phyloP scores from a whole-genome alignment of 2,113 vertebrate species.

The Chitala chitala region DNA sequence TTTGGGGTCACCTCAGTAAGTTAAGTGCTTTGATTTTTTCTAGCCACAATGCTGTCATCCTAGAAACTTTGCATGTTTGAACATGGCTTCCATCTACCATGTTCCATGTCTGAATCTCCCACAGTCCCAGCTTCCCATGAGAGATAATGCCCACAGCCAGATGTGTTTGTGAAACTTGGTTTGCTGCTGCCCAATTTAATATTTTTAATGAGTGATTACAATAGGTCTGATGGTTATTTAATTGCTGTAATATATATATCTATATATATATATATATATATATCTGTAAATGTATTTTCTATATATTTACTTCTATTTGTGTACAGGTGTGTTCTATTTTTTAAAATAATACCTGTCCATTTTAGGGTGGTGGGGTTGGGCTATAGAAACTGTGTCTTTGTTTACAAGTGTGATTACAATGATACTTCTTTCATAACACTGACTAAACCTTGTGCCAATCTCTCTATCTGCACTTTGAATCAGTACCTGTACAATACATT shows the following conservation, averaged over 20 bases:
- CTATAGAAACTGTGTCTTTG: constrained; percentile 62
- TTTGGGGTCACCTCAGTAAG: neutral
- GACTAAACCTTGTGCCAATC: constrained; percentile 65
- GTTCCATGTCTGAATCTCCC: neutral
- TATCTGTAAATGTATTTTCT: constrained; percentile 63
- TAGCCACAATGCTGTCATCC: too few relatives aligned
- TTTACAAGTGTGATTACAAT: constrained; percentile 63
- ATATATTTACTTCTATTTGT: constrained; percentile 57
- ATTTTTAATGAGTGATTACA: constrained; percentile 58
- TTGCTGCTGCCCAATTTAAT: constrained; percentile 43
- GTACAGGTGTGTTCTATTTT: constrained; percentile 51
- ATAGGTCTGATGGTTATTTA: constrained; percentile 50
- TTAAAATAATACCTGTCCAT: constrained; percentile 40
- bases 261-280: constrained; percentile 66
- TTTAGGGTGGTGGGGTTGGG: constrained; percentile 45
- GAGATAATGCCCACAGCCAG: constrained; percentile 48
- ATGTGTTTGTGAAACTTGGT: constrained; percentile 34
- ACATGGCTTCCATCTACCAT: neutral
- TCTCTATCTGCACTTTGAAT: constrained; percentile 62
- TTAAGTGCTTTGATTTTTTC: neutral
- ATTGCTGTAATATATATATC: constrained; percentile 66
- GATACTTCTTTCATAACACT: constrained; percentile 59
- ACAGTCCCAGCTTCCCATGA: constrained; percentile 28
- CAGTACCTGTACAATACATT: constrained; percentile 62
- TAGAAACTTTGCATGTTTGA: neutral